Conservation (phyloP, 2,797 vertebrate genomes). For the Sebastes vulpes region DNA sequence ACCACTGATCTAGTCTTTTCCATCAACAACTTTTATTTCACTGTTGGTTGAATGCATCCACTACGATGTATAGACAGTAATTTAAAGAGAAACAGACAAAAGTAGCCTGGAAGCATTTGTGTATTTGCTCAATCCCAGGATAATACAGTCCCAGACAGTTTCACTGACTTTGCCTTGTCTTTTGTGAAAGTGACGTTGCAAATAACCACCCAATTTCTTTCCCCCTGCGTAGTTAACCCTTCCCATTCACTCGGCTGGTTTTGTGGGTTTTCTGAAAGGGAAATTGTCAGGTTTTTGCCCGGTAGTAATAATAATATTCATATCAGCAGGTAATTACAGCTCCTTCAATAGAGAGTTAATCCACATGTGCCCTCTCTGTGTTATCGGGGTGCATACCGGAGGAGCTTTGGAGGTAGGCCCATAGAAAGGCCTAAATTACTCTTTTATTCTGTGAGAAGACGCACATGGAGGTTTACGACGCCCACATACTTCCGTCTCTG, state of each 20-base stretch:
- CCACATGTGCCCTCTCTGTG: constrained; percentile 71
- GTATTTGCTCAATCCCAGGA: constrained; percentile 17
- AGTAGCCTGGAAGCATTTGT: background rate
- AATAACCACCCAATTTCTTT: constrained; percentile 10
- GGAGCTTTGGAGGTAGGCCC: constrained; percentile 71
- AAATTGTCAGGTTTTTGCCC: constrained; percentile 52
- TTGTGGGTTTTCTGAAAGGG: constrained; percentile 39
- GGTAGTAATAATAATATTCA: constrained; percentile 72
- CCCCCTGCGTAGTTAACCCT: constrained; percentile 41
- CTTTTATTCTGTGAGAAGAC: constrained; percentile 73
- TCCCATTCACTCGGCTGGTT: constrained; percentile 7
- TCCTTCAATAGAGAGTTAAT: constrained; percentile 78
- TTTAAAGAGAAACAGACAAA: constrained; percentile 1
- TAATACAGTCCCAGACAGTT: constrained; percentile 8
- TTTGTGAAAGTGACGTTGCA: constrained; percentile 36
- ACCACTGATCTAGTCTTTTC: background rate
- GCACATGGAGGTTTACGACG: constrained; percentile 33
- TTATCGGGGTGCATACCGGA: constrained; percentile 69
- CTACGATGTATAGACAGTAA: background rate
- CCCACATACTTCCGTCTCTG: constrained; percentile 45
- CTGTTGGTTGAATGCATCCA: background rate
- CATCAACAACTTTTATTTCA: constrained; percentile 3
- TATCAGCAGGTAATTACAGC: constrained; percentile 80
- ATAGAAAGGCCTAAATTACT: constrained; percentile 77
- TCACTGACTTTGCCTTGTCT: constrained; percentile 11